Conservation (phyloP, 2,797 vertebrate genomes). For the Mus caroli region DNA sequence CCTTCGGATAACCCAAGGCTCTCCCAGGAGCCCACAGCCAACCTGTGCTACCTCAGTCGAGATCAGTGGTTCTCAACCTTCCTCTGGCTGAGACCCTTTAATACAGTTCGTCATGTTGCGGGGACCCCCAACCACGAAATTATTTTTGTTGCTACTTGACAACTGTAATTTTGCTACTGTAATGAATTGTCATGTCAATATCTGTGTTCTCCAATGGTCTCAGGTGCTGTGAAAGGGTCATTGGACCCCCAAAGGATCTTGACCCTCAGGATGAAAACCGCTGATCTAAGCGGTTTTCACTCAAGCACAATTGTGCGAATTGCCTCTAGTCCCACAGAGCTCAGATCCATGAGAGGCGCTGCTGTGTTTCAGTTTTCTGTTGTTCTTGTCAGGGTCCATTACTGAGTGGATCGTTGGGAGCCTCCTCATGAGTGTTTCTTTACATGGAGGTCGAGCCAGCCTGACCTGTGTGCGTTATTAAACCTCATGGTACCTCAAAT, state of each 20-base stretch:
- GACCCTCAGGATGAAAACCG: not conserved
- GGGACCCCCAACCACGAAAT: not conserved
- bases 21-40: not conserved
- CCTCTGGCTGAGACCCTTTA: not conserved
- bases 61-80: not conserved
- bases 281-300: not conserved
- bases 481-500: not conserved
- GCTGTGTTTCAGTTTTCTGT: not conserved
- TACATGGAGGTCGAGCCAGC: not conserved
- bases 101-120: not conserved
- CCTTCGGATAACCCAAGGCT: not conserved
- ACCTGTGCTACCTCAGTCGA: not conserved
- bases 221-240: too few species aligned
- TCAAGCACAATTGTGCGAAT: not conserved
- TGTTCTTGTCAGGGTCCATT: not conserved
- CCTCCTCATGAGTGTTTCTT: not conserved
- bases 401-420: not conserved
- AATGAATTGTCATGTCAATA: not conserved
- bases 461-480: not conserved
- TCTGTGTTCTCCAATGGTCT: not conserved
- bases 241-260: not conserved
- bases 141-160: not conserved
- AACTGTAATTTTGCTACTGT: not conserved
- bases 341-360: not conserved
- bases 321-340: not conserved